phyloP scores from a whole-genome alignment of 2,113 vertebrate genomes.

The Dipodomys stephensi region DNA sequence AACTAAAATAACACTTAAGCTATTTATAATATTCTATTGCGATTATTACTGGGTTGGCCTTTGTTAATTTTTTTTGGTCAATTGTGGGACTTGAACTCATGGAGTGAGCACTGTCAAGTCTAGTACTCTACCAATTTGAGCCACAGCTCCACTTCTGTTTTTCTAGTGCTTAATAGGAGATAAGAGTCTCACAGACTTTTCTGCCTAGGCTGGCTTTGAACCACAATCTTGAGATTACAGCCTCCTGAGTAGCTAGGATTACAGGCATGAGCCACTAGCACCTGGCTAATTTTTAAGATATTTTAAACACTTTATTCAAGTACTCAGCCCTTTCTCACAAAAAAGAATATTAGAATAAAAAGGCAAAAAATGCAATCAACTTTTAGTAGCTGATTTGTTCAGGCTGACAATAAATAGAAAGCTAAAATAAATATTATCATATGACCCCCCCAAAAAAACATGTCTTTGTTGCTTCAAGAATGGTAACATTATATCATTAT shows the following conservation, averaged over 20 bases:
- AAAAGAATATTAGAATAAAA: conserved; percentile 23
- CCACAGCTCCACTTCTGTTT: no score
- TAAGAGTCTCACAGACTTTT: no score
- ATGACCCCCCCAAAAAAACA: background rate
- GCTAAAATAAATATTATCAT: background rate
- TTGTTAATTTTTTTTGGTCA: background rate
- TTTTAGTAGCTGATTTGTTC: conserved; percentile 32
- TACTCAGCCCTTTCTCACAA: conserved; percentile 59
- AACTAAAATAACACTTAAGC: conserved; percentile 72
- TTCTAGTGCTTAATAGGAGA: no score
- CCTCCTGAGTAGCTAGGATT: no score
- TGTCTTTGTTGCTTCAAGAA: conserved; percentile 26
- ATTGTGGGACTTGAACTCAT: no score
- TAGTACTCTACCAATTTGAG: no score
- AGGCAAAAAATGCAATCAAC: conserved; percentile 12
- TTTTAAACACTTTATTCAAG: conserved; percentile 40
- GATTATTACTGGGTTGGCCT: conserved; percentile 48
- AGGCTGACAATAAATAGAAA: background rate
- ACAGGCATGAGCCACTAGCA: no score
- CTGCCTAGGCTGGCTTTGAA: no score
- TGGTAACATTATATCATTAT: background rate
- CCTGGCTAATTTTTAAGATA: background rate
- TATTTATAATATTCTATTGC: conserved; percentile 25
- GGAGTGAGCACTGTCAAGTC: no score
- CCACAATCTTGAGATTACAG: no score